Percentiles rank a stretch among this genome's conserved stretches.
These are phyloP conservation scores for Drosophila dives DNA, from an alignment of 2,888 invertebrate genomes.

Conservation along the genomic window DNA sequence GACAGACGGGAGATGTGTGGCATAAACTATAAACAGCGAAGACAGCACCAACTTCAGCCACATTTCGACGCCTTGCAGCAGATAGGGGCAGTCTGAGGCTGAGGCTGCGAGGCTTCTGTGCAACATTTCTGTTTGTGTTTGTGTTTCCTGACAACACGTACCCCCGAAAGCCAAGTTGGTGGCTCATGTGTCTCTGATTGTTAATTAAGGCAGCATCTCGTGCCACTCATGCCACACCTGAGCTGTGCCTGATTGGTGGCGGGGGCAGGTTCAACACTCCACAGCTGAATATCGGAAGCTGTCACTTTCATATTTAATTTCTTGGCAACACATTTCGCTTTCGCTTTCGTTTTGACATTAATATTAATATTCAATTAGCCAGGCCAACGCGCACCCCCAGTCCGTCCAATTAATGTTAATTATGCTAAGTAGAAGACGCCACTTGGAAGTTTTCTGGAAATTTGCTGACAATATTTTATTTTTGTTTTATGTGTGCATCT, in stretches of 20 bases:
- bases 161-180: constrained; percentile 28
- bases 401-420: constrained; percentile 53
- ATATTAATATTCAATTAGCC: constrained; percentile 78
- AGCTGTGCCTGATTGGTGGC: not conserved
- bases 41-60: constrained; percentile 24
- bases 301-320: constrained; percentile 69
- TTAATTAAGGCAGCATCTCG: constrained; percentile 61
- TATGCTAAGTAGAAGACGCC: constrained; percentile 55
- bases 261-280: not conserved
- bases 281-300: constrained; percentile 38
- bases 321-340: constrained; percentile 50
- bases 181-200: constrained; percentile 55
- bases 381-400: constrained; percentile 39
- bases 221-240: constrained; percentile 19
- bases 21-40: constrained; percentile 24
- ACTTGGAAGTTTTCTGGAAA: constrained; percentile 34
- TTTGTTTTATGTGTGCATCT: constrained; percentile 1
- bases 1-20: constrained; percentile 31
- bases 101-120: constrained; percentile 4
- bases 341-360: constrained; percentile 63
- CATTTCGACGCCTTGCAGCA: constrained; percentile 12
- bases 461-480: constrained; percentile 13
- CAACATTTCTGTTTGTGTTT: constrained; percentile 13
- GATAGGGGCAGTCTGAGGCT: not conserved
- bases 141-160: constrained; percentile 54